These are phyloP conservation scores for Picus viridis DNA, from an alignment of 2,797 vertebrate genomes.

Conservation along the genomic window DNA sequence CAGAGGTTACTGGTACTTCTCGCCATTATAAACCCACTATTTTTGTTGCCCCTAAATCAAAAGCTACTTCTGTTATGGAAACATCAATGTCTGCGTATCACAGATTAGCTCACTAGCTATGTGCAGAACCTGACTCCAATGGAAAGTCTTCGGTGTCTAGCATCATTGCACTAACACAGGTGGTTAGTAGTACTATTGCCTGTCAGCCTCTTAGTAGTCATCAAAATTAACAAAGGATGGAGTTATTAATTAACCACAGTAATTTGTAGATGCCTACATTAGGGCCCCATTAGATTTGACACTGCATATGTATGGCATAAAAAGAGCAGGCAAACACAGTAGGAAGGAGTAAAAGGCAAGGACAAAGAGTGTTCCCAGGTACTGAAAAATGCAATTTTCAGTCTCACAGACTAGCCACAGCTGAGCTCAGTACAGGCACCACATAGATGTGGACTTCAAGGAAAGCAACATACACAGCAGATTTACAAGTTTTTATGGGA, in stretches of 20 bases:
- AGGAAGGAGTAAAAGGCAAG: not conserved
- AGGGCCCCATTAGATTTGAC: constrained; percentile 17
- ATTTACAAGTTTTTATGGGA: not conserved
- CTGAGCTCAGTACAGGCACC: not conserved
- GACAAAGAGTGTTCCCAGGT: not conserved
- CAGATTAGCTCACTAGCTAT: not conserved
- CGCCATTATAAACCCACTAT: not conserved
- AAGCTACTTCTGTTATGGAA: not conserved
- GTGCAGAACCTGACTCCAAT: not conserved
- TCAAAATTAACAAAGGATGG: constrained; percentile 50
- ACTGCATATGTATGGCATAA: not conserved
- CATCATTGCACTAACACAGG: constrained; percentile 14
- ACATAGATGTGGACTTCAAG: not conserved
- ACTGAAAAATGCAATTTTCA: not conserved
- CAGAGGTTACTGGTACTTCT: not conserved
- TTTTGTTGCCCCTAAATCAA: not conserved
- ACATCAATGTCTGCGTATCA: not conserved
- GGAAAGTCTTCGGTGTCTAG: not conserved
- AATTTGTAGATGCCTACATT: constrained; percentile 4
- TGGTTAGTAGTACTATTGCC: not conserved
- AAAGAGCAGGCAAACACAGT: constrained; percentile 4
- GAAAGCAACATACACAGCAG: not conserved
- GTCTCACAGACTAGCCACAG: not conserved
- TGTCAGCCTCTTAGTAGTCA: constrained; percentile 35
- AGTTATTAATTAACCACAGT: constrained; percentile 52